These are phyloP conservation scores for Etheostoma cragini DNA, from an alignment of 2,113 vertebrate species.

Conservation along the genomic window DNA sequence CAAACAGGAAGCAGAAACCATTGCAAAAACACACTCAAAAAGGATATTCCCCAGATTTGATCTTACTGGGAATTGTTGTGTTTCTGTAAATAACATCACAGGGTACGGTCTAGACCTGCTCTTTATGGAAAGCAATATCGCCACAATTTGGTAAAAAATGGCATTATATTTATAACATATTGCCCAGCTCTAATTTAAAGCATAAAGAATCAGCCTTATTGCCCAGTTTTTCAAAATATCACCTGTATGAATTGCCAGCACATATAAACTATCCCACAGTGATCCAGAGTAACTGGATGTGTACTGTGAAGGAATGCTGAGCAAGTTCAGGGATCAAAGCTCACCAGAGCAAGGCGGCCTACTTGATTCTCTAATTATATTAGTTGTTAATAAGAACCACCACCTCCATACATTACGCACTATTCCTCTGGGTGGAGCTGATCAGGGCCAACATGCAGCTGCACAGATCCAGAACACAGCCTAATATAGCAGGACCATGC, in stretches of 20 bases:
- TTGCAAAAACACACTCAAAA: no score
- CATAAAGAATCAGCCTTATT: background rate
- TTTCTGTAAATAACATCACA: no score
- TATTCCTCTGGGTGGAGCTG: conserved; percentile 48
- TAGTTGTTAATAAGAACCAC: conserved; percentile 69
- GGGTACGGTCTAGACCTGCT: no score
- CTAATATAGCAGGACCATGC: background rate
- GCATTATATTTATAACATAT: no score
- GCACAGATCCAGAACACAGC: conserved; percentile 1
- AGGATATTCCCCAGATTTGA: no score
- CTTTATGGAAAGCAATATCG: no score
- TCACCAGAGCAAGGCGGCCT: conserved; percentile 31
- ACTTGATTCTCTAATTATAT: conserved; percentile 64
- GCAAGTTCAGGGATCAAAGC: conserved; percentile 57
- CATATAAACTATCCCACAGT: background rate
- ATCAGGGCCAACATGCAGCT: conserved; percentile 22
- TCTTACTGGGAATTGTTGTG: no score
- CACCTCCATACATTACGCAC: conserved; percentile 54
- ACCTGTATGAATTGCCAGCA: background rate
- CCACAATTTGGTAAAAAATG: no score
- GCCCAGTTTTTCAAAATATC: background rate
- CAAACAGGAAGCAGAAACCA: no score
- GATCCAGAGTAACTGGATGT: background rate
- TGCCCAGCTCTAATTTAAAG: no score
- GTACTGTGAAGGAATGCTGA: background rate